Evolutionary conservation across 2,113 vertebrate species (phyloP), one percentile per base, ranked within the genome.

Genomic region (Mobula birostris): DNA sequence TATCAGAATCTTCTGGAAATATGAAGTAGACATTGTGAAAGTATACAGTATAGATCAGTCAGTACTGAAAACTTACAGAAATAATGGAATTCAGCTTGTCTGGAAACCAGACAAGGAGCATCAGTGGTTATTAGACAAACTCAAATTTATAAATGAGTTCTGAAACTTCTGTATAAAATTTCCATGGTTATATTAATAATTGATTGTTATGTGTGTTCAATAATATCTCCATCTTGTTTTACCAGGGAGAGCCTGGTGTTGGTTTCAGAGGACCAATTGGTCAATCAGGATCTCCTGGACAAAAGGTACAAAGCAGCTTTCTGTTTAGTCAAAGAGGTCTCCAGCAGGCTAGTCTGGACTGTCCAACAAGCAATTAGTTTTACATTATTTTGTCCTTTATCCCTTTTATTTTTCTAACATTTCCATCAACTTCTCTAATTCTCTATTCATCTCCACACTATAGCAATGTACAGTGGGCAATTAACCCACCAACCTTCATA

Each of bases 211-310:
- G 29, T 63, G 58, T 12, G 29, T n/a, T 88, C 27, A 66, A 72
- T 72, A 92, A 72, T 92, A 32, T 2, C n/a, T 94, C 19, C 24
- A 94, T 66, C 93, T 94, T 95, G 79, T 94, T 74, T 94, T 95
- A 95, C 82, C 29, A 97, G 98, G 98, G 98, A 77, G 98, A 98
- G 77, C 98, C 98, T 27, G 98, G 98, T 76, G 96, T 96, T 68
- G 98, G 98, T 12, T 96, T 98, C 95, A 96, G 98, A 95, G 98
- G 98, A 17, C 98, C 98, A 0, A 32, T 95, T 68, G 98, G 98
- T 79, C 98, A 98, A 78, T 97, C 98, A 56, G 98, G 98, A 72
- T 95, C 97, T 94, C 97, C 98, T 7, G 98, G 98, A 82, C 96
- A 96, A 17, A 98, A 98, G 97, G 98, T 98, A 94, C 21, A 29